Percentiles rank a stretch among this genome's conserved stretches.
These are phyloP conservation scores for Patella depressa DNA, from an alignment of 2,888 invertebrate species.

Conservation along the genomic window DNA sequence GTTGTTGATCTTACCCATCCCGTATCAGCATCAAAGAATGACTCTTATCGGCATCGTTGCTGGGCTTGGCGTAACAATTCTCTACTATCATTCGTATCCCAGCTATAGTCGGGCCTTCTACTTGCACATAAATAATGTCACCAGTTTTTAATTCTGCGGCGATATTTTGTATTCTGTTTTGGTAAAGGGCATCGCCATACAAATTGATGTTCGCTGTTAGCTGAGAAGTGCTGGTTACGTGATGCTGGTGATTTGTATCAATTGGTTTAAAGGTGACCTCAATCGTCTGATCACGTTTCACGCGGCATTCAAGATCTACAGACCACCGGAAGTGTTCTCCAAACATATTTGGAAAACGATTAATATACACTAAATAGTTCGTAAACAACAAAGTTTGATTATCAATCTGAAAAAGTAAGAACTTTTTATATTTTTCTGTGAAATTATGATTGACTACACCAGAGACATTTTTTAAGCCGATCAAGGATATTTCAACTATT, in stretches of 20 bases:
- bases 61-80: neutral
- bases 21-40: neutral
- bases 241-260: neutral
- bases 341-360: neutral
- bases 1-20: neutral
- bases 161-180: neutral
- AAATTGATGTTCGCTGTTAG: neutral
- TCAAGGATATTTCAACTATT: no score
- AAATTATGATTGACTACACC: no score
- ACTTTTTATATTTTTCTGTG: no score
- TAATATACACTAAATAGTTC: neutral
- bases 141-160: neutral
- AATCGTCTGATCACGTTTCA: neutral
- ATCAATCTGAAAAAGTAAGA: neutral
- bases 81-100: neutral
- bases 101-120: neutral
- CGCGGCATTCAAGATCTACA: neutral
- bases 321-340: neutral
- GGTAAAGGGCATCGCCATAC: neutral
- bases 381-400: neutral
- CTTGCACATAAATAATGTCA: neutral
- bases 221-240: neutral
- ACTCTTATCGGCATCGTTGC: neutral
- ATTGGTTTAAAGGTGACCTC: neutral
- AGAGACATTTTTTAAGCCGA: no score